Percentiles rank a stretch among this genome's conserved stretches.
Conservation (phyloP, 53 echinoderm and acorn worm genomes). For the Patiria pectinifera region DNA sequence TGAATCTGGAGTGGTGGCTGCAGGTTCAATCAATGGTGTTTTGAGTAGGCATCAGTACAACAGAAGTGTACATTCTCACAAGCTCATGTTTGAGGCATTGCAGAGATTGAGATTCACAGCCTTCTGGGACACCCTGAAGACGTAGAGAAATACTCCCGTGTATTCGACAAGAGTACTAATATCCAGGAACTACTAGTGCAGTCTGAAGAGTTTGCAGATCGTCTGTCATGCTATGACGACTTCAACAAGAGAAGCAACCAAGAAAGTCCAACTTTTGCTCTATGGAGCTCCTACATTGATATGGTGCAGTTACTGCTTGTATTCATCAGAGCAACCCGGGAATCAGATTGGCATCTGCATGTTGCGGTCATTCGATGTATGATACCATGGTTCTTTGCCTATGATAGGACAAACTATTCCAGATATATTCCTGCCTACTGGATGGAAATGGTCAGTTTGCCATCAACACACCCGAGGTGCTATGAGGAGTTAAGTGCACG, state of each 20-base stretch:
- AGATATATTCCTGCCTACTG: constrained; percentile 54
- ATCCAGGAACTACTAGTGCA: background rate
- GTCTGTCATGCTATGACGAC: background rate
- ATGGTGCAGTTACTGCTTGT: constrained; percentile 54
- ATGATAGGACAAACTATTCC: constrained; percentile 50
- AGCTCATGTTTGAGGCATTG: constrained; percentile 18
- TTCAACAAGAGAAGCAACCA: background rate
- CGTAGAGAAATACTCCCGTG: background rate
- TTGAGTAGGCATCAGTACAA: constrained; percentile 62
- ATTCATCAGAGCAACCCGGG: constrained; percentile 66
- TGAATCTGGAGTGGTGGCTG: constrained; percentile 51
- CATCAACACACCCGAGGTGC: constrained; percentile 21
- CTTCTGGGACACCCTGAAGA: background rate
- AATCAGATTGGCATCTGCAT: constrained; percentile 71
- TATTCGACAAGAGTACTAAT: background rate
- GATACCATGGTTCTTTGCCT: constrained; percentile 70
- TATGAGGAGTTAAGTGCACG: background rate
- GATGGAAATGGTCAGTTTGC: constrained; percentile 44
- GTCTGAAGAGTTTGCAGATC: background rate
- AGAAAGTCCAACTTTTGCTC: constrained; percentile 43
- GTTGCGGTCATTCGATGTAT: constrained; percentile 47
- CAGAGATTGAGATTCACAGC: background rate
- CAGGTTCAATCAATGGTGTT: constrained; percentile 38
- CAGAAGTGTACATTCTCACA: constrained; percentile 40
- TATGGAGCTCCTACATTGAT: constrained; percentile 66